These are phyloP conservation scores for Ctenosaura bakeri DNA, from an alignment of 2,797 vertebrate species.

Conservation along the genomic window DNA sequence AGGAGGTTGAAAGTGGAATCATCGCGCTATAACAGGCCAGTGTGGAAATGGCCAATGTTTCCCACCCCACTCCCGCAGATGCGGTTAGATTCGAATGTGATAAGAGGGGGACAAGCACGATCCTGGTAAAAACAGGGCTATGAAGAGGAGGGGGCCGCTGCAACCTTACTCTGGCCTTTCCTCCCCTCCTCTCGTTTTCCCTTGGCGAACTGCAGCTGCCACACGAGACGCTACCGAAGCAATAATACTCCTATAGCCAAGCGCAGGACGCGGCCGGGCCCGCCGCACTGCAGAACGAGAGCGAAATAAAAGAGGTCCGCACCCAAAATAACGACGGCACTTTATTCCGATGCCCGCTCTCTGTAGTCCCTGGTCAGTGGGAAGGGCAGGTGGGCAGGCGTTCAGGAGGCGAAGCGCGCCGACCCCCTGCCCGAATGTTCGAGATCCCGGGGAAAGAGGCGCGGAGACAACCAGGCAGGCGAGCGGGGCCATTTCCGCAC, in stretches of 20 bases:
- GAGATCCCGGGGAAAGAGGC: too few relatives aligned
- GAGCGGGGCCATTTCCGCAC: too few relatives aligned
- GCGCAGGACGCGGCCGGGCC: too few relatives aligned
- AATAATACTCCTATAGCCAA: not conserved
- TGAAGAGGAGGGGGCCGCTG: not conserved
- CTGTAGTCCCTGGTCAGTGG: not conserved
- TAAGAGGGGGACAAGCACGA: not conserved
- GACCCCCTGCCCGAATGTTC: too few relatives aligned
- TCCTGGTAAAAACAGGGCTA: not conserved
- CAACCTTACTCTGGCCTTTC: not conserved
- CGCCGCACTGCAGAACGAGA: not conserved
- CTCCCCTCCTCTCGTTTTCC: not conserved
- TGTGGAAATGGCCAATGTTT: too few relatives aligned
- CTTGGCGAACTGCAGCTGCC: not conserved
- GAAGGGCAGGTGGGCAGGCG: too few relatives aligned
- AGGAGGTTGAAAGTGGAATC: too few relatives aligned
- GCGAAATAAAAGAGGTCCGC: too few relatives aligned
- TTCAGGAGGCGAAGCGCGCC: too few relatives aligned
- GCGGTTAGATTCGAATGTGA: not conserved
- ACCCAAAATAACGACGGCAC: too few relatives aligned
- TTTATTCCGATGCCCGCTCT: not conserved
- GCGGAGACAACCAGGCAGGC: too few relatives aligned
- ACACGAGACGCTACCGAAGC: constrained; percentile 8
- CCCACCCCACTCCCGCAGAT: not conserved
- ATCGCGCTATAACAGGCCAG: too few relatives aligned